These are phyloP conservation scores for Psettodes erumei DNA, from an alignment of 2,113 vertebrate genomes.

Conservation along the genomic window DNA sequence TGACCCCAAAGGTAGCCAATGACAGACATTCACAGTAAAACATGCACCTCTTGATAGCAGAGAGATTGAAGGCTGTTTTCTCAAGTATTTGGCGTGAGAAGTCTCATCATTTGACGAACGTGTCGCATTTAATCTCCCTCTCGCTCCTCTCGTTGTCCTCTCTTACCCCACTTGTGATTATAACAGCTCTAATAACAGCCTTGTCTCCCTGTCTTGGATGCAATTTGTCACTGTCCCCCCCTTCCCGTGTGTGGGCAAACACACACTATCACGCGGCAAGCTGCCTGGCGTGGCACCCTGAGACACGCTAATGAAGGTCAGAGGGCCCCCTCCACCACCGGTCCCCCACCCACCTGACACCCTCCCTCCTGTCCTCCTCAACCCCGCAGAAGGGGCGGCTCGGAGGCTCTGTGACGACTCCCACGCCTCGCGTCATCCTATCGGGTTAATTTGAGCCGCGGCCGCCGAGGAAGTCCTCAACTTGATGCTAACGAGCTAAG, in stretches of 20 bases:
- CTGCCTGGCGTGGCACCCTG: constrained; percentile 40
- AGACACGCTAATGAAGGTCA: constrained; percentile 78
- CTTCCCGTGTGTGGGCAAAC: constrained; percentile 38
- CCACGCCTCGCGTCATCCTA: constrained; percentile 34
- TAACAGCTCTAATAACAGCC: constrained; percentile 60
- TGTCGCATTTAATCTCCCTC: constrained; percentile 29
- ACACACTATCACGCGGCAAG: constrained; percentile 43
- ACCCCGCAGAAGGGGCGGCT: constrained; percentile 20
- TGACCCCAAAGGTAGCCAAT: no score
- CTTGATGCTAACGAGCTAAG: constrained; percentile 50
- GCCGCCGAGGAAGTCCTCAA: constrained; percentile 31
- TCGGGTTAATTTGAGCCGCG: constrained; percentile 44
- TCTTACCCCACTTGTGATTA: constrained; percentile 55
- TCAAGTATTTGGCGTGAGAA: not conserved
- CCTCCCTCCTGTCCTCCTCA: constrained; percentile 36
- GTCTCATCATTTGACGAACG: not conserved
- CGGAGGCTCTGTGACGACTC: constrained; percentile 28
- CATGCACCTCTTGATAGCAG: constrained; percentile 17
- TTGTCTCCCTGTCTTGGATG: constrained; percentile 60
- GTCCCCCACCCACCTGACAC: constrained; percentile 43
- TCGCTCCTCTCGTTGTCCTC: constrained; percentile 2
- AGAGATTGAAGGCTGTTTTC: constrained; percentile 2
- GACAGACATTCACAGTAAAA: constrained; percentile 26
- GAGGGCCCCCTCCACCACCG: constrained; percentile 44
- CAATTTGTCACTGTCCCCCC: constrained; percentile 64